Evolutionary conservation across 2,797 vertebrate genomes (phyloP).

Genomic region (Esox lucius): DNA sequence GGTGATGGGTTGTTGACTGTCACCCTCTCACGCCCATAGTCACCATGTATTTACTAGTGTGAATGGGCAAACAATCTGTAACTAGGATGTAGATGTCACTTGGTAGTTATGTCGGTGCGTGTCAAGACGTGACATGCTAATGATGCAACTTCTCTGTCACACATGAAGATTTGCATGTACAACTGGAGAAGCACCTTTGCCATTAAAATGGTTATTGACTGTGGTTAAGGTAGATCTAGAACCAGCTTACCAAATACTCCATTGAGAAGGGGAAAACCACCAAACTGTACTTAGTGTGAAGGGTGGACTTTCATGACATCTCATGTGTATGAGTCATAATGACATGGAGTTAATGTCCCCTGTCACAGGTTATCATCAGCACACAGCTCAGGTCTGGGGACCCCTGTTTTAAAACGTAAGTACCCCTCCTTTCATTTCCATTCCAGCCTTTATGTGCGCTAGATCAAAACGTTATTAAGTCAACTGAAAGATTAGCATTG

Average conservation of each 20-base stretch:
- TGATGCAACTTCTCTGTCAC: slow-evolving; percentile 7
- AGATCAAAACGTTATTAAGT: not conserved
- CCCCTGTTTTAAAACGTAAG: slow-evolving; percentile 98
- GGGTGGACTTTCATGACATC: not conserved
- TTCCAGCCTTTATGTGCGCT: not conserved
- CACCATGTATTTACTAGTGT: slow-evolving; percentile 3
- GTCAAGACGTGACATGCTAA: not conserved
- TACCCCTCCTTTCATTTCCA: not conserved
- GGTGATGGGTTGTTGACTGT: not conserved
- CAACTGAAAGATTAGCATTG: not conserved
- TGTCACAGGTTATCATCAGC: slow-evolving; percentile 87
- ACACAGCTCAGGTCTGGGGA: slow-evolving; percentile 98
- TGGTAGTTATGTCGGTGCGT: not conserved
- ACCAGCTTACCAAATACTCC: not conserved
- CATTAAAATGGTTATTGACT: not conserved
- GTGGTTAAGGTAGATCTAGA: slow-evolving; percentile 9
- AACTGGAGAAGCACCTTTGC: not conserved
- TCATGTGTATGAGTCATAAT: not conserved
- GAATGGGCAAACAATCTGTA: slow-evolving; percentile 10
- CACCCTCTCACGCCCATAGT: not conserved
- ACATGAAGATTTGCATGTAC: slow-evolving; percentile 26
- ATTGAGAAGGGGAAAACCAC: not conserved
- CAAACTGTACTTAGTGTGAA: not conserved
- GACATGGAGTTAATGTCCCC: slow-evolving; percentile 3
- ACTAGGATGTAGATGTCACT: not conserved